Conservation (phyloP, 2,113 vertebrate genomes). For the Myxocyprinus asiaticus region DNA sequence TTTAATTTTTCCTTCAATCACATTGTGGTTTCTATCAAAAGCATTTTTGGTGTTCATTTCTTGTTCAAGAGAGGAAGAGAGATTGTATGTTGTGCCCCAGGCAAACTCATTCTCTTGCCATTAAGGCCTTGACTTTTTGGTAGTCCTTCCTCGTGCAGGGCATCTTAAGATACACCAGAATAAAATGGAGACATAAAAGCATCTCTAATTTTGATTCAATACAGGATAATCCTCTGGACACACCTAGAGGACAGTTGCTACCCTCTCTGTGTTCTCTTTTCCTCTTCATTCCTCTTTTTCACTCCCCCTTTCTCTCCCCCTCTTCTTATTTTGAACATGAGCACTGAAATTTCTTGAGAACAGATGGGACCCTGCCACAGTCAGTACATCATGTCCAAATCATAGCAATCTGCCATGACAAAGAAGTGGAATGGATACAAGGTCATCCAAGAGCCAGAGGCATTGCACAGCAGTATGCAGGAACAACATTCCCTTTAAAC, state of each 20-base stretch:
- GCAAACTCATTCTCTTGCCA: not conserved
- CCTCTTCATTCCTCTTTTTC: not conserved
- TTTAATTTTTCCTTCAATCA: not conserved
- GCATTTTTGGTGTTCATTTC: not conserved
- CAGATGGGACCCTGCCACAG: constrained; percentile 45
- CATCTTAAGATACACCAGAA: not conserved
- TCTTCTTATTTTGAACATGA: constrained; percentile 12
- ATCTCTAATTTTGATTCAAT: not conserved
- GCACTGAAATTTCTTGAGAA: constrained; percentile 35
- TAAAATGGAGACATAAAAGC: not conserved
- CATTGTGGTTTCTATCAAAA: not conserved
- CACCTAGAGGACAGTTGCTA: not conserved
- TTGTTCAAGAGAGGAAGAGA: not conserved
- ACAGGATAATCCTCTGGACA: constrained; percentile 2
- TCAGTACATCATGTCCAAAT: constrained; percentile 49
- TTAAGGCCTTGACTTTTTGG: not conserved
- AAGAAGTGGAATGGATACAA: constrained; percentile 39
- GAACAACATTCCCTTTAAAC: not conserved
- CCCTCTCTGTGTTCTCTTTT: not conserved
- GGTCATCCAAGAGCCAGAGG: constrained; percentile 38
- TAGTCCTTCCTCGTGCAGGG: not conserved
- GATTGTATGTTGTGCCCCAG: not conserved
- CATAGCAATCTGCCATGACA: constrained; percentile 46
- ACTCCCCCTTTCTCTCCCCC: not conserved
- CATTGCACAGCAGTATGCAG: constrained; percentile 11